A percentile compares a stretch with the other conserved stretches of the same genome.
Evolutionary conservation across 2,888 invertebrate species (phyloP).

Genomic region (Synergus gifuensis): DNA sequence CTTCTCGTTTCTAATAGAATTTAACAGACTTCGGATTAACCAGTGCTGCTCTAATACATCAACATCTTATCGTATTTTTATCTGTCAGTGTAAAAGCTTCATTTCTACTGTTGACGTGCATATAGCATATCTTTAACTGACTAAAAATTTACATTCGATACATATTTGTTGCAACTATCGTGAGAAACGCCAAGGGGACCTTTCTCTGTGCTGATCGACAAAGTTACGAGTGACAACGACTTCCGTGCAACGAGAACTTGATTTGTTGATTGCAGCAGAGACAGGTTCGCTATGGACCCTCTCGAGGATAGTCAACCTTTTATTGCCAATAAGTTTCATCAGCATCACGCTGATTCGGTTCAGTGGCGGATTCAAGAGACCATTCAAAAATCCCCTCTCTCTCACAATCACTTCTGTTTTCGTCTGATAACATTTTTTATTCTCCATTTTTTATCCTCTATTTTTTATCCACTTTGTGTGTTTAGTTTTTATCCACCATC

Average conservation of each 20-base stretch:
- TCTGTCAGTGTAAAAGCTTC: constrained; percentile 41
- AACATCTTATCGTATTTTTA: constrained; percentile 41
- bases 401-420: background rate
- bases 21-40: constrained; percentile 41
- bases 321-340: constrained; percentile 32
- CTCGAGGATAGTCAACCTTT: constrained; percentile 7
- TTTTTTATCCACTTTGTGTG: too few relatives aligned
- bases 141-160: constrained; percentile 42
- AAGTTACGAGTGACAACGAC: background rate
- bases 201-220: constrained; percentile 10
- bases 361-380: constrained; percentile 35
- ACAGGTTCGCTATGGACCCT: background rate
- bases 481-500: too few relatives aligned
- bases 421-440: background rate
- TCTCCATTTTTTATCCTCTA: background rate
- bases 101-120: constrained; percentile 32
- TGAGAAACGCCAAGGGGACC: constrained; percentile 23
- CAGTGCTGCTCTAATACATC: constrained; percentile 32
- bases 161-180: constrained; percentile 11
- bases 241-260: constrained; percentile 17
- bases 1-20: constrained; percentile 39
- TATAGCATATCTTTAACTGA: constrained; percentile 35
- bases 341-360: constrained; percentile 21
- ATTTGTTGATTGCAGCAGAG: constrained; percentile 29
- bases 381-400: constrained; percentile 3